phyloP scores from a whole-genome alignment of 2,113 vertebrate genomes.

The Ictidomys tridecemlineatus region DNA sequence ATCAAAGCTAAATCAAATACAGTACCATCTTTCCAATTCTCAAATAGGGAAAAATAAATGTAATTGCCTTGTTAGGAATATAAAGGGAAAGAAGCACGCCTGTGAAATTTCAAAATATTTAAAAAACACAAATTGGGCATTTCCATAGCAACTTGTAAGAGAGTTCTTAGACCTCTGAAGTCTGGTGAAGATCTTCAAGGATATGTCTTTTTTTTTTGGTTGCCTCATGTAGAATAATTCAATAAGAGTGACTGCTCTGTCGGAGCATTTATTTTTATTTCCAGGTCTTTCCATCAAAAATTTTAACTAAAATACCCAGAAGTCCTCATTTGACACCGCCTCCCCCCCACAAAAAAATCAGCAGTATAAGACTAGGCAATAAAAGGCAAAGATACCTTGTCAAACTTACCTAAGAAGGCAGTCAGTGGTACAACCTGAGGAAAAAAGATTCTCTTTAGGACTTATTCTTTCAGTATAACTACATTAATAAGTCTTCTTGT shows the following conservation, averaged over 20 bases:
- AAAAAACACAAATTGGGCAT: neutral
- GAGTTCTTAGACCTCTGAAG: neutral
- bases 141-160: neutral
- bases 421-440: neutral
- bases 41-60: neutral
- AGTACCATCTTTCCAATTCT: neutral
- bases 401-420: neutral
- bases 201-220: neutral
- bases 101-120: neutral
- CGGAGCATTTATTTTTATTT: slow-evolving; percentile 19
- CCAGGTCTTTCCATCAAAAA: neutral
- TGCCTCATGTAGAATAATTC: neutral
- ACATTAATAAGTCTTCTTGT: neutral
- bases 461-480: neutral
- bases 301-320: neutral
- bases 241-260: neutral
- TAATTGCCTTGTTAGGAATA: neutral
- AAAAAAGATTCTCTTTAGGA: neutral
- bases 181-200: neutral
- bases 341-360: neutral
- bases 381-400: neutral
- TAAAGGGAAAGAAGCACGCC: neutral
- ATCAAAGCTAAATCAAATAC: slow-evolving; percentile 14
- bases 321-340: neutral
- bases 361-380: neutral